A percentile compares a stretch with the other conserved stretches of the same genome.
Evolutionary conservation across 1,140 invertebrate genomes (phyloP).

Genomic region (Penaeus indicus): DNA sequence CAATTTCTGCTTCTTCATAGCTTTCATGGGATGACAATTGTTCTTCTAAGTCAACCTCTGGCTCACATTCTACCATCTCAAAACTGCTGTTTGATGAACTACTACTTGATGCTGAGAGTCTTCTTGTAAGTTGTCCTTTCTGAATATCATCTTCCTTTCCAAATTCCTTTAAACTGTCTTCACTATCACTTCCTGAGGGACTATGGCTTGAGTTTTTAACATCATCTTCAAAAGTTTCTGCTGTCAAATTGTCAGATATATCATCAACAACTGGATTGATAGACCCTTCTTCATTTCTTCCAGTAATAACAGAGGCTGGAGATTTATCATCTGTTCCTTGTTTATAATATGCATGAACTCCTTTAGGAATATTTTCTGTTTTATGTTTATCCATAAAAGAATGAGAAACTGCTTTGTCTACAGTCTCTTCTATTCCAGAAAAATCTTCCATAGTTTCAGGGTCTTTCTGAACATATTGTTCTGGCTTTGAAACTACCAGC

Average conservation of each 20-base stretch:
- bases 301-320: no score
- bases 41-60: constrained; percentile 45
- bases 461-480: no score
- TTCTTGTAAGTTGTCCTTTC: neutral
- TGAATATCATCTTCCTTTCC: neutral
- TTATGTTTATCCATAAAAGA: no score
- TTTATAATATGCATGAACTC: neutral
- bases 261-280: no score
- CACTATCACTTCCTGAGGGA: neutral
- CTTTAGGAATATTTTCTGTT: neutral
- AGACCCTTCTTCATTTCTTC: no score
- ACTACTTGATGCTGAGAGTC: constrained; percentile 18
- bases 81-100: constrained; percentile 45
- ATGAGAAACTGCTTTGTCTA: no score
- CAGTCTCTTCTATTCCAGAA: no score
- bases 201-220: no score
- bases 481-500: no score
- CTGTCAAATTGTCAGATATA: no score
- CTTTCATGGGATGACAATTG: constrained; percentile 31
- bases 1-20: constrained; percentile 24
- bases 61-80: constrained; percentile 52
- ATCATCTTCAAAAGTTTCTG: no score
- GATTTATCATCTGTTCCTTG: neutral
- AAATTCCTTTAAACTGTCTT: neutral
- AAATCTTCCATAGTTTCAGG: no score